These are phyloP conservation scores for Arizona elegans DNA, from an alignment of 2,113 vertebrate genomes.

Conservation along the genomic window DNA sequence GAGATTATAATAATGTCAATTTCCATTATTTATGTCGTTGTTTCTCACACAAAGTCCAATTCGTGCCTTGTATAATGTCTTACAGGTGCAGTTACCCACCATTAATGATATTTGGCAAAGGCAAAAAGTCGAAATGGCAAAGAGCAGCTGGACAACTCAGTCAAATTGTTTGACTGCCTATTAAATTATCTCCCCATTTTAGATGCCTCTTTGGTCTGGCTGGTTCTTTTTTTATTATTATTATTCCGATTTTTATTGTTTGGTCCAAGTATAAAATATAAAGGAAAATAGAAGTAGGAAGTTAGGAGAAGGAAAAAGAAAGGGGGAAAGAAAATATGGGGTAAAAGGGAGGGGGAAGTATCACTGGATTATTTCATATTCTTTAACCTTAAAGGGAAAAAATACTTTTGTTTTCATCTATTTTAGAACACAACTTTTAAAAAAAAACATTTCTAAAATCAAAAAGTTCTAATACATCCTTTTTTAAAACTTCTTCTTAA, in stretches of 20 bases:
- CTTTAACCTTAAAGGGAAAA: not conserved
- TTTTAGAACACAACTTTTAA: not conserved
- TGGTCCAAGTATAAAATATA: not conserved
- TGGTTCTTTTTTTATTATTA: not conserved
- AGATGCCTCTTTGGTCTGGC: not conserved
- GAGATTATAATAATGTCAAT: conserved; percentile 7
- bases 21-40: conserved; percentile 23
- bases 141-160: not conserved
- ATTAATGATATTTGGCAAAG: conserved; percentile 14
- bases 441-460: not conserved
- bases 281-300: not conserved
- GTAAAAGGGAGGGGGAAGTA: not conserved
- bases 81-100: not conserved
- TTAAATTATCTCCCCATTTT: not conserved
- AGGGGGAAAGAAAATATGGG: not conserved
- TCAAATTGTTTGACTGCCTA: not conserved
- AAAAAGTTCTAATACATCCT: not conserved
- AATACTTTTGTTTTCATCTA: not conserved
- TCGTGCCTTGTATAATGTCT: not conserved
- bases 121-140: not conserved
- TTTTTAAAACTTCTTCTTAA: not conserved
- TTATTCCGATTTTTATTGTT: not conserved
- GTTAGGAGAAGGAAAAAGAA: not conserved
- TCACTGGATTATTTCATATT: not conserved
- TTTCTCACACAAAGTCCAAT: not conserved